Percentiles rank a stretch among this genome's conserved stretches.
Evolutionary conservation across 2,797 vertebrate species (phyloP).

Genomic region (Lithobates pipiens): DNA sequence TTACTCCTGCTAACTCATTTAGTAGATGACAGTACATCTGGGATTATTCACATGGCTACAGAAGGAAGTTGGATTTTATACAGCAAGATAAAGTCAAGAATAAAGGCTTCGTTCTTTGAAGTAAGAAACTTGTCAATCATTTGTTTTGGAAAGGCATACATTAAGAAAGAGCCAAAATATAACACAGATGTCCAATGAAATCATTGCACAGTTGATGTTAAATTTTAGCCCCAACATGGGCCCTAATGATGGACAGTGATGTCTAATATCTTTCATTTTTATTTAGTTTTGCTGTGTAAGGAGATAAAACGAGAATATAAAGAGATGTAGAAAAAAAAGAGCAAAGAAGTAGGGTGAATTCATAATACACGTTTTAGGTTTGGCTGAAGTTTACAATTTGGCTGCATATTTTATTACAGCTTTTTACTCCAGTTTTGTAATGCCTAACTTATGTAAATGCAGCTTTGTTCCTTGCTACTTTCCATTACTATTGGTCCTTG

Average conservation of each 20-base stretch:
- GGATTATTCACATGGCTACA: not conserved
- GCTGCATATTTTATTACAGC: not conserved
- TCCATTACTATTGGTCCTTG: not conserved
- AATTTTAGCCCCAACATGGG: not conserved
- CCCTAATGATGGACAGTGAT: not conserved
- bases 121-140: not conserved
- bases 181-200: no score
- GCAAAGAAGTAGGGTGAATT: not conserved
- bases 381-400: not conserved
- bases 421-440: not conserved
- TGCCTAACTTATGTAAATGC: not conserved
- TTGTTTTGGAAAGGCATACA: not conserved
- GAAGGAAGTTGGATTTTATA: not conserved
- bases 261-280: not conserved
- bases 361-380: not conserved
- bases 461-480: not conserved
- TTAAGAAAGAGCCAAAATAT: not conserved
- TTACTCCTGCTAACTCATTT: conserved; percentile 1
- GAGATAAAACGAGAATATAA: no score
- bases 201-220: not conserved
- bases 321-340: no score
- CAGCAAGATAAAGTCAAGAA: not conserved
- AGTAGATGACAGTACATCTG: conserved; percentile 7
- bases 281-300: not conserved
- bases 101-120: not conserved